Percentiles rank a stretch among this genome's conserved stretches.
These are phyloP conservation scores for Clupea harengus DNA, from an alignment of 2,113 vertebrate species.

Conservation along the genomic window DNA sequence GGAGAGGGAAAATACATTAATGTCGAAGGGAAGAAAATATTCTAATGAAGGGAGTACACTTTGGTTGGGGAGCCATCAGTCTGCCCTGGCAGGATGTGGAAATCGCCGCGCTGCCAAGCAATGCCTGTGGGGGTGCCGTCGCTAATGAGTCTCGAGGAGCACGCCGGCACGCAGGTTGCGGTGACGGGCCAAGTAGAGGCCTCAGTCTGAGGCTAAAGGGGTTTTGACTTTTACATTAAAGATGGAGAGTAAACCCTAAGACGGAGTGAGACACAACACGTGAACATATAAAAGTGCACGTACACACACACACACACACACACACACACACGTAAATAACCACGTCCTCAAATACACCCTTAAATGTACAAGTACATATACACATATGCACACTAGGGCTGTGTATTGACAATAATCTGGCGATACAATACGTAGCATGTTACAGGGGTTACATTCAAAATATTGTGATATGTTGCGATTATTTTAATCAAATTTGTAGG, in stretches of 20 bases:
- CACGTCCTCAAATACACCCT: neutral
- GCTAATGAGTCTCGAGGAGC: constrained; percentile 67
- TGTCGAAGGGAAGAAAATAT: constrained; percentile 57
- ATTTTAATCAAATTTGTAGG: too few species aligned
- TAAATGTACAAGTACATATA: too few species aligned
- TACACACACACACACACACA: neutral
- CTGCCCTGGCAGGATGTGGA: constrained; percentile 62
- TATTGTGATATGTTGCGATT: too few species aligned
- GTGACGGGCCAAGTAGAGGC: constrained; percentile 32
- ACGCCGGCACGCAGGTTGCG: constrained; percentile 43
- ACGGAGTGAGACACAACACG: neutral
- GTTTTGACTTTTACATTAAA: too few species aligned
- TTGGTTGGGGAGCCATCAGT: constrained; percentile 65
- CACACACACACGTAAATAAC: neutral
- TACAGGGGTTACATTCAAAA: too few species aligned
- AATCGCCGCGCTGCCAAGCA: constrained; percentile 55
- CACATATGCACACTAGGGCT: too few species aligned
- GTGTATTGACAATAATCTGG: too few species aligned
- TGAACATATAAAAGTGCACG: neutral
- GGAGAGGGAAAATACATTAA: constrained; percentile 61
- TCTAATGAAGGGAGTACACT: constrained; percentile 67
- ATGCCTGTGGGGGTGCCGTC: constrained; percentile 56
- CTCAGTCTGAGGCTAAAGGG: neutral
- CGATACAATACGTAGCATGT: too few species aligned
- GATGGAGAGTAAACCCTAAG: neutral